Evolutionary conservation across 2,113 vertebrate genomes (phyloP).

Genomic region (Gopherus flavomarginatus): DNA sequence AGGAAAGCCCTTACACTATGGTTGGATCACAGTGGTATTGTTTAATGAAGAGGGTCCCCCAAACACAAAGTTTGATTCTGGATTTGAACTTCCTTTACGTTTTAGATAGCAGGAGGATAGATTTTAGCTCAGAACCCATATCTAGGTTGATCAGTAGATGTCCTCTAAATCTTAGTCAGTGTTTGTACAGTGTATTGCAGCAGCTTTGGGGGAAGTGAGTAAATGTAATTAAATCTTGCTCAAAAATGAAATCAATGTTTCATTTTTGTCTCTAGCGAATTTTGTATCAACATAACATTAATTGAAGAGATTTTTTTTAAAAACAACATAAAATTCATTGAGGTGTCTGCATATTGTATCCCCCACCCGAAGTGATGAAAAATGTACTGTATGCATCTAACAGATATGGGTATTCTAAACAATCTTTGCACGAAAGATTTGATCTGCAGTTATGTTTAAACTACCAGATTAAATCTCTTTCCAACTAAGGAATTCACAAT

Average conservation of each 20-base stretch:
- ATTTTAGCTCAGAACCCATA: background rate
- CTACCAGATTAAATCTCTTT: background rate
- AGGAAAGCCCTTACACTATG: background rate
- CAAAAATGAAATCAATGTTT: background rate
- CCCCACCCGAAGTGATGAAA: background rate
- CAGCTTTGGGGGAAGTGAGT: background rate
- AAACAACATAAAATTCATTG: background rate
- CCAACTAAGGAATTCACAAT: background rate
- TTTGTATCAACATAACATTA: background rate
- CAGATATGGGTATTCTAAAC: background rate
- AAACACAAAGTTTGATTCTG: background rate
- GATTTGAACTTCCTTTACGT: background rate
- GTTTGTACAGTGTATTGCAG: background rate
- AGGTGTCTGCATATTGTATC: background rate
- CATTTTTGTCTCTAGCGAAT: background rate
- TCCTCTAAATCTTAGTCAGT: accelerated
- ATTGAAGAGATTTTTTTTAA: background rate
- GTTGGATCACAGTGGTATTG: background rate
- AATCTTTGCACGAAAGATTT: background rate
- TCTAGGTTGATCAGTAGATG: background rate
- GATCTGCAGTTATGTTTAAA: background rate
- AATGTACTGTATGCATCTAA: background rate
- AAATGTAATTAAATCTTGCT: background rate
- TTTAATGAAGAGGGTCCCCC: background rate
- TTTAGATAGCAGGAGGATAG: accelerated